A percentile compares a stretch with the other conserved stretches of the same genome.
These are phyloP conservation scores for Lepus oiostolus DNA, from an alignment of 2,797 vertebrate genomes.

Conservation along the genomic window DNA sequence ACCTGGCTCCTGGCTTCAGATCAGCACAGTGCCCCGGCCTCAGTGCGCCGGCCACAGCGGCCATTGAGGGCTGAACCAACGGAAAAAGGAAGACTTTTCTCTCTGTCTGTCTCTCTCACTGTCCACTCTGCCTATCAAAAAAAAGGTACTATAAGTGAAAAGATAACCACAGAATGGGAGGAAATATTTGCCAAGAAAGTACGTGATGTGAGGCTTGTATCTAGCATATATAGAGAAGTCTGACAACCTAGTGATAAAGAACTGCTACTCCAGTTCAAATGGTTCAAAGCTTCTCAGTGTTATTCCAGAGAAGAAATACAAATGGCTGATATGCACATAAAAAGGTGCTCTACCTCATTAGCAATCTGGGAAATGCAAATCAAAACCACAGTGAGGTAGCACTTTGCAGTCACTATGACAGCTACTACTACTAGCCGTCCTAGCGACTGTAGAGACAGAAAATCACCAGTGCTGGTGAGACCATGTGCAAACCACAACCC, in stretches of 20 bases:
- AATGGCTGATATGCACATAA: background rate
- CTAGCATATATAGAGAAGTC: background rate
- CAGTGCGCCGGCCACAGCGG: no score
- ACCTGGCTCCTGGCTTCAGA: no score
- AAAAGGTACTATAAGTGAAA: background rate
- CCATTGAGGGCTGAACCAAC: no score
- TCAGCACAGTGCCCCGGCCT: no score
- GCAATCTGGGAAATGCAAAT: background rate
- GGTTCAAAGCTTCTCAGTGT: background rate
- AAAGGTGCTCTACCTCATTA: background rate
- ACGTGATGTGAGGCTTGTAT: background rate
- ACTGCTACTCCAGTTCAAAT: background rate
- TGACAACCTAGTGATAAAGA: background rate
- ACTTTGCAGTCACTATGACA: background rate
- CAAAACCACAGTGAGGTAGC: background rate
- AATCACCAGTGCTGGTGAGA: background rate
- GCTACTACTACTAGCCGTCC: no score
- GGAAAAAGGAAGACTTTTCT: no score
- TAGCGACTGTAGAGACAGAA: background rate
- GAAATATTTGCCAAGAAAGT: background rate
- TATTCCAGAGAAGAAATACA: background rate
- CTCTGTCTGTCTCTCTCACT: no score
- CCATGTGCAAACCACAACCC: background rate
- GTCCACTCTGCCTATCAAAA: no score
- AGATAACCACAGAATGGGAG: background rate